These are phyloP conservation scores for Scolopax mira DNA, from an alignment of 2,113 vertebrate species.

Conservation along the genomic window DNA sequence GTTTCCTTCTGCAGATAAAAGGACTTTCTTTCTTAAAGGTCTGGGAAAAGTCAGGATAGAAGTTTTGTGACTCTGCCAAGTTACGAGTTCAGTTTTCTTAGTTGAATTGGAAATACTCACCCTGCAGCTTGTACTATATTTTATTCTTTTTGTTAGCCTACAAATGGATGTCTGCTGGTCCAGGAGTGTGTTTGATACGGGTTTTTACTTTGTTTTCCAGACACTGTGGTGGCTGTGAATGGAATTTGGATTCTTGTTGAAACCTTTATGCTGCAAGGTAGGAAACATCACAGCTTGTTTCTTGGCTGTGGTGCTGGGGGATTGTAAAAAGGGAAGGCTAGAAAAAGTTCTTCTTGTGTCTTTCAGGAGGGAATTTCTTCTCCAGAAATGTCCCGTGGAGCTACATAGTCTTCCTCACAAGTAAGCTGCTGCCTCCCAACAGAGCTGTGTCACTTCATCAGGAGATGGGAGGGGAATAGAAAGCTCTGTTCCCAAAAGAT, in stretches of 20 bases:
- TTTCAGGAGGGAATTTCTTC: constrained; percentile 87
- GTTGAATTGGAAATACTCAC: background rate
- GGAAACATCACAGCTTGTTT: background rate
- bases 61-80: background rate
- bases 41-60: background rate
- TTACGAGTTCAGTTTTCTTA: background rate
- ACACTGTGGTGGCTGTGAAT: constrained; percentile 91
- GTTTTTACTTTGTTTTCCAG: constrained; percentile 69
- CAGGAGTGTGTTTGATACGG: background rate
- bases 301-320: background rate
- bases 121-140: background rate
- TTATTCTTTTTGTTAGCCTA: background rate
- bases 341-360: background rate
- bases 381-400: constrained; percentile 90
- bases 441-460: background rate
- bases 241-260: constrained; percentile 97
- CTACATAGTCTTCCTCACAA: constrained; percentile 94
- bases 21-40: background rate
- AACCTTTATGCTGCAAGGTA: constrained; percentile 90
- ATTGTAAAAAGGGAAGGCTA: background rate
- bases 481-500: background rate
- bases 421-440: constrained; percentile 73
- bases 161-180: background rate
- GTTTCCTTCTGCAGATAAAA: background rate
- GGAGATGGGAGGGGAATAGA: background rate